A percentile compares a stretch with the other conserved stretches of the same genome.
phyloP scores from a whole-genome alignment of 1,140 invertebrate genomes.

The Macrocentrus cingulum region DNA sequence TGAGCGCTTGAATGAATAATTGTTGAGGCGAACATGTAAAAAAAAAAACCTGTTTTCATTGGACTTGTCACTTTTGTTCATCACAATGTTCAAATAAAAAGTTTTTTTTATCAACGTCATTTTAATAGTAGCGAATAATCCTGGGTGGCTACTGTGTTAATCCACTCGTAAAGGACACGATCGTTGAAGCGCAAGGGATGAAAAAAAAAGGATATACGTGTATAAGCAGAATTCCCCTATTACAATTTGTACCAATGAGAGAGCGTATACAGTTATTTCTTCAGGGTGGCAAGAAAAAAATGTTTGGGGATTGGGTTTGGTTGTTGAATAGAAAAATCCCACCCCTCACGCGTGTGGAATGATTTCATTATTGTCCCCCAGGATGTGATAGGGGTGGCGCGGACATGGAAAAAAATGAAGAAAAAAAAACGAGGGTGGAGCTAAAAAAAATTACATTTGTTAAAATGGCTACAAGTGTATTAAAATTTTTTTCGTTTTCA shows the following conservation, averaged over 20 bases:
- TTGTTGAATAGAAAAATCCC: slow-evolving; percentile 33
- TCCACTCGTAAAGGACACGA: slow-evolving; percentile 5
- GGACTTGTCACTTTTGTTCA: not conserved
- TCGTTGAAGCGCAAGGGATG: not conserved
- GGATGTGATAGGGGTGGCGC: slow-evolving; percentile 15
- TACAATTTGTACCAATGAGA: slow-evolving; percentile 4
- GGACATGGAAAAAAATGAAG: slow-evolving; percentile 30
- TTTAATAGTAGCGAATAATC: slow-evolving; percentile 4
- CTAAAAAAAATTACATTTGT: slow-evolving; percentile 24
- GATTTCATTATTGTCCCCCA: slow-evolving; percentile 48
- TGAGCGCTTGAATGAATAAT: no score
- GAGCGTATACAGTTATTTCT: not conserved
- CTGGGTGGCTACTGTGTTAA: not conserved
- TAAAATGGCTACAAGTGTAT: not conserved
- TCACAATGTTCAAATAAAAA: not conserved
- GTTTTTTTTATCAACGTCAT: not conserved
- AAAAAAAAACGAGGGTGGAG: slow-evolving; percentile 35
- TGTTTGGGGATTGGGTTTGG: slow-evolving; percentile 1
- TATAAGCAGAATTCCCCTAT: slow-evolving; percentile 4
- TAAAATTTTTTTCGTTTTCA: slow-evolving; percentile 4
- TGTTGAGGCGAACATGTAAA: no score
- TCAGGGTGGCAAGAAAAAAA: not conserved
- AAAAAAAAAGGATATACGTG: slow-evolving; percentile 12
- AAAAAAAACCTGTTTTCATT: not conserved
- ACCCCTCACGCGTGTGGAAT: slow-evolving; percentile 41